A percentile compares a stretch with the other conserved stretches of the same genome.
phyloP scores from a whole-genome alignment of 2,113 vertebrate genomes.

The Coturnix japonica region DNA sequence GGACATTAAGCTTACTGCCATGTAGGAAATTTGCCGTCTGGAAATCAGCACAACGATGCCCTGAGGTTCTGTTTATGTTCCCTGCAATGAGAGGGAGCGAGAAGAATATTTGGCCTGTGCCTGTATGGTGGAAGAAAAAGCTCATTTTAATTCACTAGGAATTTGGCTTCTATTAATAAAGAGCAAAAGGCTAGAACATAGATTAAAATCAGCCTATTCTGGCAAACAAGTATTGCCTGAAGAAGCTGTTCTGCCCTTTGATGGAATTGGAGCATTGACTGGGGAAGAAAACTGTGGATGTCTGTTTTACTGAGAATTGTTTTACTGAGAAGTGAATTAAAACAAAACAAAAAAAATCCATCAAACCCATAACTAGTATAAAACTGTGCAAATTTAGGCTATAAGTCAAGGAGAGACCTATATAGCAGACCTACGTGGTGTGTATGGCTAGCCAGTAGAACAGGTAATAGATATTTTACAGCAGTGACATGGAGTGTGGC shows the following conservation, averaged over 20 bases:
- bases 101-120: background rate
- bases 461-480: background rate
- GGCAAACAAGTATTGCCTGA: background rate
- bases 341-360: background rate
- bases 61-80: background rate
- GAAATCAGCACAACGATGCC: slow-evolving; percentile 72
- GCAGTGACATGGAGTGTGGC: background rate
- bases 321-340: background rate
- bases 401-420: background rate
- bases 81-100: slow-evolving; percentile 27
- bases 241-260: background rate
- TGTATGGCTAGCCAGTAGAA: background rate
- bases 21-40: slow-evolving; percentile 71
- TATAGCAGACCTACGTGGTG: background rate
- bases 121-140: background rate
- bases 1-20: slow-evolving; percentile 77
- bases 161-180: background rate
- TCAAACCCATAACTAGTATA: background rate
- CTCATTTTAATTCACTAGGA: background rate
- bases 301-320: background rate
- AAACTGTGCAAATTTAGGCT: background rate
- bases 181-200: background rate
- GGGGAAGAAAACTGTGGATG: background rate
- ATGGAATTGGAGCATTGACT: background rate
- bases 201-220: background rate